phyloP scores from a whole-genome alignment of 2,113 vertebrate species.

The Tamias sibiricus region DNA sequence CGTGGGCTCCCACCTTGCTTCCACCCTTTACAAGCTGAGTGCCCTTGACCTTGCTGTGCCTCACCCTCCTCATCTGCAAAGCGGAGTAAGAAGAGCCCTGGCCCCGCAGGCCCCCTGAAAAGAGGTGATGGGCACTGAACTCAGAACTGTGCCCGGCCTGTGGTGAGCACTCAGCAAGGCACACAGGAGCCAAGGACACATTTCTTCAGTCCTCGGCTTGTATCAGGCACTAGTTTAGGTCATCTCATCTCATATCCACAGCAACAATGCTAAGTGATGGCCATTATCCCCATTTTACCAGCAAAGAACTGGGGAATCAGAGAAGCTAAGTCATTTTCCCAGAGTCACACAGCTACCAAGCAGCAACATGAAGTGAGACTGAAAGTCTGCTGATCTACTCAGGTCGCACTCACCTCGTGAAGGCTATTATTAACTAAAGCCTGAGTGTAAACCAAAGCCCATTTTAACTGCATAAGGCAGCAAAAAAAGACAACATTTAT shows the following conservation, averaged over 20 bases:
- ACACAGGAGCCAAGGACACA: fast-evolving
- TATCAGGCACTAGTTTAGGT: not conserved
- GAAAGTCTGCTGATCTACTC: not conserved
- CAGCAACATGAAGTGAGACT: fast-evolving
- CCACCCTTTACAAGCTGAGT: not conserved
- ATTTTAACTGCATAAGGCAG: not conserved
- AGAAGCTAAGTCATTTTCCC: not conserved
- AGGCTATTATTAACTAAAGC: not conserved
- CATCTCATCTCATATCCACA: not conserved
- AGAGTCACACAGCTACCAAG: not conserved
- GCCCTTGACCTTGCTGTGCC: not conserved
- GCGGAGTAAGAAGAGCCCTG: not conserved
- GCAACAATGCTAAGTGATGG: not conserved
- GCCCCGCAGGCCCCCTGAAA: not conserved
- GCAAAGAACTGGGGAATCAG: not conserved
- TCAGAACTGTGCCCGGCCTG: not conserved
- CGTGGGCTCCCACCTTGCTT: not conserved
- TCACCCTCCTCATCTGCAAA: not conserved
- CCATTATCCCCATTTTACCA: not conserved
- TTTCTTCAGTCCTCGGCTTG: not conserved
- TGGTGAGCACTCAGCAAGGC: fast-evolving
- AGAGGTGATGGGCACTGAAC: not conserved
- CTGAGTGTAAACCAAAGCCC: not conserved
- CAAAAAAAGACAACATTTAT: not conserved
- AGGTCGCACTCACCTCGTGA: not conserved